A percentile compares a stretch with the other conserved stretches of the same genome.
phyloP scores from a whole-genome alignment of 2,797 vertebrate genomes.

The Sebastes taczanowskii region DNA sequence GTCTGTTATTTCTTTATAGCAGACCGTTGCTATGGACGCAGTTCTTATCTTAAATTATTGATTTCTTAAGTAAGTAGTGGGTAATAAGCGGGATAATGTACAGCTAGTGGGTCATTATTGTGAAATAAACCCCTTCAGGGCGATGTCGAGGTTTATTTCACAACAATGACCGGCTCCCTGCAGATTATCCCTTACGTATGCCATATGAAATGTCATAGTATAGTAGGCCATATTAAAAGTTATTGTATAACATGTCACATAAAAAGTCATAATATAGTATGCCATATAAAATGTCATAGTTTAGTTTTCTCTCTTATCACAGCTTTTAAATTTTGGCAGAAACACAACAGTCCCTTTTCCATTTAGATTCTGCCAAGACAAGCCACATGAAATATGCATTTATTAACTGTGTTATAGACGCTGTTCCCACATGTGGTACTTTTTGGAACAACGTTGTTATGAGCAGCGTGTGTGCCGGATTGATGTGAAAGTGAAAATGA shows the following conservation, averaged over 20 bases:
- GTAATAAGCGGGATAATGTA: too few relatives aligned
- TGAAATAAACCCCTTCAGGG: too few relatives aligned
- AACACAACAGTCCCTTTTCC: background rate
- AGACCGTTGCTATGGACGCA: too few relatives aligned
- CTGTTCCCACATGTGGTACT: background rate
- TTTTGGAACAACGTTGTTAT: background rate
- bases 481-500: background rate
- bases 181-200: too few relatives aligned
- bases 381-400: background rate
- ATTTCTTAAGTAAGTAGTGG: too few relatives aligned
- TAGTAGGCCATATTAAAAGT: background rate
- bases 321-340: conserved; percentile 1
- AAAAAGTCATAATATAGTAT: background rate
- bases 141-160: too few relatives aligned
- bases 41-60: too few relatives aligned
- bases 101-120: too few relatives aligned
- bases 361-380: background rate
- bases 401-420: background rate
- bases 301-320: background rate
- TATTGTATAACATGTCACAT: background rate
- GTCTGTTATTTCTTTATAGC: too few relatives aligned
- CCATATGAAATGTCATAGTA: background rate
- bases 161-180: too few relatives aligned
- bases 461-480: background rate
- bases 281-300: background rate